Evolutionary conservation across 2,888 invertebrate species (phyloP).

Genomic region (Lypha dubia): DNA sequence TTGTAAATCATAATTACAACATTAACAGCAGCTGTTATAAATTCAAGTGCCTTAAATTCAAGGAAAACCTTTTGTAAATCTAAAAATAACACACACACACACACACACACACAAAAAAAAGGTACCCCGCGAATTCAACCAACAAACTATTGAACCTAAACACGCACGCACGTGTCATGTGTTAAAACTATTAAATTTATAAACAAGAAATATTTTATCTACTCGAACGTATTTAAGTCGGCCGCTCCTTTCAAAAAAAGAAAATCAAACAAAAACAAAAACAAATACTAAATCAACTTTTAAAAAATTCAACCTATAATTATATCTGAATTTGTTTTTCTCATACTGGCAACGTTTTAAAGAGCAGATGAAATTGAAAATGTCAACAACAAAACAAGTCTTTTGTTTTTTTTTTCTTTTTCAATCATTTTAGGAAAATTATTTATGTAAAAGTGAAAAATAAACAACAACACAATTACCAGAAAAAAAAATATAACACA

Average conservation of each 20-base stretch:
- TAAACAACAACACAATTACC: background rate
- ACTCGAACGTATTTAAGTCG: background rate
- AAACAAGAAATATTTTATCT: slow-evolving; percentile 52
- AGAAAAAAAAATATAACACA: slow-evolving; percentile 11
- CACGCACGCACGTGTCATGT: slow-evolving; percentile 60
- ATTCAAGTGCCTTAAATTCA: slow-evolving; percentile 39
- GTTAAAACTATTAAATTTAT: slow-evolving; percentile 15
- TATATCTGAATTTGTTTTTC: slow-evolving; percentile 12
- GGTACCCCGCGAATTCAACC: background rate
- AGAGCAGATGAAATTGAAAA: slow-evolving; percentile 32
- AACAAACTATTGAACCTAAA: slow-evolving; percentile 50
- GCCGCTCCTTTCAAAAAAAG: slow-evolving; percentile 44
- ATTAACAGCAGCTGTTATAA: slow-evolving; percentile 42
- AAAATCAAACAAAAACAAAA: no score
- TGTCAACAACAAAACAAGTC: slow-evolving; percentile 33
- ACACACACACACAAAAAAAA: no score
- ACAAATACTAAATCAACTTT: background rate
- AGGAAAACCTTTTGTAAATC: slow-evolving; percentile 7
- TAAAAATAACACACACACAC: background rate
- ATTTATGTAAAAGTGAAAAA: background rate
- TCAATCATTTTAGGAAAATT: background rate
- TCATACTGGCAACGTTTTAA: background rate
- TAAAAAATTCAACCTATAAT: slow-evolving; percentile 27
- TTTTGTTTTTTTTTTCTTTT: background rate
- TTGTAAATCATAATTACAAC: background rate